Evolutionary conservation across 92 coral and sea anemone species (phyloP), one percentile per base, ranked within the genome.

Genomic region (Galaxea fascicularis): DNA sequence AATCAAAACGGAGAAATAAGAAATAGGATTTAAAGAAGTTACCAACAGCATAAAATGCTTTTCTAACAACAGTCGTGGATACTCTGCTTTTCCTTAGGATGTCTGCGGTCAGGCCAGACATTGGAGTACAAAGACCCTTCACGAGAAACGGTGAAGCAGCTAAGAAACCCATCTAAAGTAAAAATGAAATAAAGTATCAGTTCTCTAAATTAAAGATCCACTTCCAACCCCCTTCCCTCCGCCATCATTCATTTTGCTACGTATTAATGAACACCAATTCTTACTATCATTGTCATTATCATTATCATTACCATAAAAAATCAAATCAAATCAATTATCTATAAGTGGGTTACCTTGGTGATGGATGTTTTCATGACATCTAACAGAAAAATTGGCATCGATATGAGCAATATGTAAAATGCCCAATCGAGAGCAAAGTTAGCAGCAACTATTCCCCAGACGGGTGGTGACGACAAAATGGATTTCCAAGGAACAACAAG

Each of bases 391-490:
- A 73, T 86, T 4, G 99, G 99, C 82, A 97, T 90, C 28, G 98
- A 91, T 31, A 97, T 97, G 5, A 97, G 97, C 66, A 97, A 80
- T 29, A 93, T 90, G 62, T 97, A 97, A 76, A 97, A 95, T 0
- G 98, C 95, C 99, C 99, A 97, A 80, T 97, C 99, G 57, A 93
- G 76, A 4, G 97, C 92, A 76, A 97, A 94, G 68, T 93, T 93
- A 4, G 97, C 99, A 17, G 96, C 95, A 14, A 95, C 79, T 65
- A 95, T 95, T 65, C 92, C 95, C 95, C 92, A 95, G 31, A 93
- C 98, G 4, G 98, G 95, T 71, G 76, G 89, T 26, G 98, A 95
- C 51, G 79, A 74, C 44, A 92, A 73, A 13, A 95, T 89, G 11
- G 85, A 76, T 24, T 62, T 45, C 96, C 96, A 97, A 10, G 99